Base-by-base conservation (phyloP, 2,888 invertebrate genomes). In the Tipula vernalis region DNA sequence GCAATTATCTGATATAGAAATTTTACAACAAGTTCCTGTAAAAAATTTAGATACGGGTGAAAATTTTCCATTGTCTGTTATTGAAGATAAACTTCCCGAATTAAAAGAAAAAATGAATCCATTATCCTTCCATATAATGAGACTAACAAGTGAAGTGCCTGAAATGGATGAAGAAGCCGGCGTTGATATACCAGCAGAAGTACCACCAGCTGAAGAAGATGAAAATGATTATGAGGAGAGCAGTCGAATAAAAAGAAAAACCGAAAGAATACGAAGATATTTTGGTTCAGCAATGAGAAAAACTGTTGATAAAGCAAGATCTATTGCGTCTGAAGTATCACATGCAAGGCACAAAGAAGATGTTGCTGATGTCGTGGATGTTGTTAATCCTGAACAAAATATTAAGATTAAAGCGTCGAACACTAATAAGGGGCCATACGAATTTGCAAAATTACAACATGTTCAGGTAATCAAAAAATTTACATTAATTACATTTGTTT, bases 351-450 rank as follows among this genome's bases (percentile, higher is more conserved):
- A 97, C 89, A 96, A 96, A 89, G 97, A 97, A 89, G 96, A 97
- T 90, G 95, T 96, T 0, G 95, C 96, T 86, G 97, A 97, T 89
- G 96, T 97, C 85, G 95, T 95, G 0, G 97, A 97, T 90, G 96
- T 96, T 88, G 96, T 96, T 87, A 93, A 95, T 90, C 94, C 94
- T 0, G 96, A 96, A 88, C 95, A 95, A 88, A 95, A 95, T 90
- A 96, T 96, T 88, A 96, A 98, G 92, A 93, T 98, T 87, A 98
- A 99, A 91, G 98, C 98, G 0, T 97, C 98, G 0, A 97, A 97
- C 90, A 97, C 97, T 87, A 98, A 99, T 91, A 99, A 99, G 90
- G 99, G 99, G 0, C 99, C 98, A 0, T 98, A 97, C 90, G 99
- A 99, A 91, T 99, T 99, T 91, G 97, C 98, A 86, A 95, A 96